These are phyloP conservation scores for Hemitrygon akajei DNA, from an alignment of 2,797 vertebrate species.

Conservation along the genomic window DNA sequence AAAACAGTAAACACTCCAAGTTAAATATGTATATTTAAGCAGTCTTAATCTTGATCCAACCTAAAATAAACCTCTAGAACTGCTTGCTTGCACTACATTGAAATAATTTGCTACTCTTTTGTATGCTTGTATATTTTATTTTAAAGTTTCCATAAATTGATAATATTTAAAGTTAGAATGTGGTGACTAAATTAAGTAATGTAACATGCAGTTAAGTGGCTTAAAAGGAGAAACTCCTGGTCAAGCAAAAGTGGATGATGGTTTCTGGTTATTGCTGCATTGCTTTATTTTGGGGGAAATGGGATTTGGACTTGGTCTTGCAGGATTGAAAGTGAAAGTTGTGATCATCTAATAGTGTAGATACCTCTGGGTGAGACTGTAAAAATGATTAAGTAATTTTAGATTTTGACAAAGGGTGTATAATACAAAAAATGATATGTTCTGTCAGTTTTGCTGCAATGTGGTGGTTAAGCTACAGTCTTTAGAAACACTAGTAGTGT, in stretches of 20 bases:
- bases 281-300: not conserved
- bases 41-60: too few species aligned
- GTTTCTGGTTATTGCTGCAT: not conserved
- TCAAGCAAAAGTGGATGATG: too few species aligned
- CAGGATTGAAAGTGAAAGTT: not conserved
- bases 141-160: too few species aligned
- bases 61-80: too few species aligned
- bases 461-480: not conserved
- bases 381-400: not conserved
- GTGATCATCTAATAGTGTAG: not conserved
- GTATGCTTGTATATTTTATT: too few species aligned
- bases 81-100: too few species aligned
- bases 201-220: not conserved
- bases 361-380: not conserved
- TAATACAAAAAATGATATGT: not conserved
- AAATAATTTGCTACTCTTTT: too few species aligned
- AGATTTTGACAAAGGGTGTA: not conserved
- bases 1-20: too few species aligned
- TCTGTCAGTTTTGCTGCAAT: not conserved
- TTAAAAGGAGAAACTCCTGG: not conserved
- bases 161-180: not conserved
- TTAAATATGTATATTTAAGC: too few species aligned
- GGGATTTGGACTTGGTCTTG: too few species aligned
- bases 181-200: not conserved
- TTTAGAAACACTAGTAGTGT: too few species aligned